phyloP scores from a whole-genome alignment of 2,888 invertebrate species.

The Drosophila incognita region DNA sequence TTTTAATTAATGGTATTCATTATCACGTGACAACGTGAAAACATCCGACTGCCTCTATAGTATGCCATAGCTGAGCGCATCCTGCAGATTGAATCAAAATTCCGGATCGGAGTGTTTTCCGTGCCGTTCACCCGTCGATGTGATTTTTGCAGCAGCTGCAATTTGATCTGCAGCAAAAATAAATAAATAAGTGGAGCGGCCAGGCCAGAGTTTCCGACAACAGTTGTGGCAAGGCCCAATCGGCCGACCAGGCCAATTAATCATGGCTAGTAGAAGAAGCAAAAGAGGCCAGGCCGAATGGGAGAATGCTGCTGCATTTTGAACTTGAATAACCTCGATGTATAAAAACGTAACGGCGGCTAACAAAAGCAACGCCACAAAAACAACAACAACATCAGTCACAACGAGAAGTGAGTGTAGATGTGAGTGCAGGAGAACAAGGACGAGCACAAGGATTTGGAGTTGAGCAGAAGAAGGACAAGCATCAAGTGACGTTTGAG shows the following conservation, averaged over 20 bases:
- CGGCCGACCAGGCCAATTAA: conserved; percentile 67
- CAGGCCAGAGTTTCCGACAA: conserved; percentile 20
- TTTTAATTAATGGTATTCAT: background rate
- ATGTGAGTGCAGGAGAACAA: conserved; percentile 2
- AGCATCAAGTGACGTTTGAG: conserved; percentile 80
- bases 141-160: conserved; percentile 36
- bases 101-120: conserved; percentile 59
- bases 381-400: conserved; percentile 10
- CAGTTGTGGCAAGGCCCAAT: conserved; percentile 33
- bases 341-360: conserved; percentile 66
- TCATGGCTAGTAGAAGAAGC: conserved; percentile 37
- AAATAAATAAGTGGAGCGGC: background rate
- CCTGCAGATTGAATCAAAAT: conserved; percentile 46
- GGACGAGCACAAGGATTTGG: conserved; percentile 12
- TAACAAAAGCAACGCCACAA: conserved; percentile 60
- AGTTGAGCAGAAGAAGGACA: conserved; percentile 30
- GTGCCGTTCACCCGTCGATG: conserved; percentile 43
- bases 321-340: conserved; percentile 73
- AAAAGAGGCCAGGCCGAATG: background rate
- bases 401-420: background rate
- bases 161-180: conserved; percentile 37
- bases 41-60: conserved; percentile 42
- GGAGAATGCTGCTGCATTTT: conserved; percentile 34
- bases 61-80: conserved; percentile 60
- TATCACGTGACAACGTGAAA: conserved; percentile 17